phyloP scores from a whole-genome alignment of 2,113 vertebrate species.

The Pseudois nayaur region DNA sequence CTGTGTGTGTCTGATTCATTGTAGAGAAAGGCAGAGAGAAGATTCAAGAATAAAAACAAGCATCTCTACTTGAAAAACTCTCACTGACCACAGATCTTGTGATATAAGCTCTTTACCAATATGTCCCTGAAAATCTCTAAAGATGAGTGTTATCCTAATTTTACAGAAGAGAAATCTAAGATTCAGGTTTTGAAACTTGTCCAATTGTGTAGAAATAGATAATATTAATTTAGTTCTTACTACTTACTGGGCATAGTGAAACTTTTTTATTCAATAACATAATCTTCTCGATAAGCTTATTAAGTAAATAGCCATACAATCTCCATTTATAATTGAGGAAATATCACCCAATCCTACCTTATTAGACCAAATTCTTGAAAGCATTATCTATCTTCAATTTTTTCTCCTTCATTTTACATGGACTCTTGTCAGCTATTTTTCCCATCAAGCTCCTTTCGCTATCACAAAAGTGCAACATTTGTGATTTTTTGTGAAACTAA shows the following conservation, averaged over 20 bases:
- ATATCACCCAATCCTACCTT: not conserved
- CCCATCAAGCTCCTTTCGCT: not conserved
- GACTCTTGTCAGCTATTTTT: not conserved
- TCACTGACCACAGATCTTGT: not conserved
- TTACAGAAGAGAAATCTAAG: not conserved
- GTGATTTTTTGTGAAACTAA: no score
- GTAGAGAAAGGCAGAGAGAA: not conserved
- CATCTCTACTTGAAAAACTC: not conserved
- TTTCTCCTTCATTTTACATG: not conserved
- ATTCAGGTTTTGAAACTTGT: not conserved
- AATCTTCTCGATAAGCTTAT: not conserved
- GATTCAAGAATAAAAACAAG: not conserved
- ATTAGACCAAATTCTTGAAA: not conserved
- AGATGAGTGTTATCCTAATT: not conserved
- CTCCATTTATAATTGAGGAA: not conserved
- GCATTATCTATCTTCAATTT: not conserved
- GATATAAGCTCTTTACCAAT: not conserved
- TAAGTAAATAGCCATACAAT: not conserved
- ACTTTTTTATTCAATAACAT: not conserved
- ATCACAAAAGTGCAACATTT: fast-evolving
- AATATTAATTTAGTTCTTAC: not conserved
- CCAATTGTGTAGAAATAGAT: not conserved
- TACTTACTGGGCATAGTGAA: not conserved
- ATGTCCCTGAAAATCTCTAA: not conserved
- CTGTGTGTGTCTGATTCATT: not conserved